Evolutionary conservation across 2,797 vertebrate species (phyloP).

Genomic region (Pseudopleuronectes americanus): DNA sequence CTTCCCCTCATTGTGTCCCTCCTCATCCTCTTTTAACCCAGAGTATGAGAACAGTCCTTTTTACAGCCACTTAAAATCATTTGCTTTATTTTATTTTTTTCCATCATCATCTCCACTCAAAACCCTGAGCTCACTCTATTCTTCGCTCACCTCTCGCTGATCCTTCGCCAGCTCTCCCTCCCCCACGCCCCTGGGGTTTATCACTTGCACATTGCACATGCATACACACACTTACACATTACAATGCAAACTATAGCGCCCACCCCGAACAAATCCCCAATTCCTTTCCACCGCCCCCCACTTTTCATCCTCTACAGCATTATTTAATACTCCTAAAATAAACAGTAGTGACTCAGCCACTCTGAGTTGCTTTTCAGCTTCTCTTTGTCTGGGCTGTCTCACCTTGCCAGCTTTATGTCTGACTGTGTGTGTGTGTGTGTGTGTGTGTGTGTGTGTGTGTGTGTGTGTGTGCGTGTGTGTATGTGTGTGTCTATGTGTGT

Average conservation of each 20-base stretch:
- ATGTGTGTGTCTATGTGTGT: slow-evolving; percentile 7
- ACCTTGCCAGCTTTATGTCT: slow-evolving; percentile 55
- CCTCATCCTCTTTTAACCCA: slow-evolving; percentile 5
- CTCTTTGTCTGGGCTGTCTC: slow-evolving; percentile 65
- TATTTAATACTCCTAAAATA: slow-evolving; percentile 46
- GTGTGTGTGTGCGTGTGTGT: slow-evolving; percentile 4
- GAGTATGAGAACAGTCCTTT: slow-evolving; percentile 21
- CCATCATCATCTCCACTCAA: slow-evolving; percentile 19
- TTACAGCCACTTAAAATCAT: slow-evolving; percentile 15
- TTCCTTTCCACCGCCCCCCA: neutral
- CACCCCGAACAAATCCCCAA: neutral
- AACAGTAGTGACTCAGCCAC: slow-evolving; percentile 59
- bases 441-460: slow-evolving; percentile 18
- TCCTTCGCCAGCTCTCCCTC: slow-evolving; percentile 62
- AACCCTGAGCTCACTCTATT: slow-evolving; percentile 23
- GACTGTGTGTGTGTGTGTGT: slow-evolving; percentile 8
- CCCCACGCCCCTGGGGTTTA: slow-evolving; percentile 65
- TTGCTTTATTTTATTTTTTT: slow-evolving; percentile 7
- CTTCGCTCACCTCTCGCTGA: slow-evolving; percentile 64
- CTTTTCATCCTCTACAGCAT: slow-evolving; percentile 25
- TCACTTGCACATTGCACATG: slow-evolving; percentile 62
- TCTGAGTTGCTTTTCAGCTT: slow-evolving; percentile 39
- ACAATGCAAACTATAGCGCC: slow-evolving; percentile 49
- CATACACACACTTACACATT: slow-evolving; percentile 58
- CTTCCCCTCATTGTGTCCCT: slow-evolving; percentile 6